A percentile compares a stretch with the other conserved stretches of the same genome.
Evolutionary conservation across 2,113 vertebrate genomes (phyloP).

Genomic region (Sclerurus mexicanus): DNA sequence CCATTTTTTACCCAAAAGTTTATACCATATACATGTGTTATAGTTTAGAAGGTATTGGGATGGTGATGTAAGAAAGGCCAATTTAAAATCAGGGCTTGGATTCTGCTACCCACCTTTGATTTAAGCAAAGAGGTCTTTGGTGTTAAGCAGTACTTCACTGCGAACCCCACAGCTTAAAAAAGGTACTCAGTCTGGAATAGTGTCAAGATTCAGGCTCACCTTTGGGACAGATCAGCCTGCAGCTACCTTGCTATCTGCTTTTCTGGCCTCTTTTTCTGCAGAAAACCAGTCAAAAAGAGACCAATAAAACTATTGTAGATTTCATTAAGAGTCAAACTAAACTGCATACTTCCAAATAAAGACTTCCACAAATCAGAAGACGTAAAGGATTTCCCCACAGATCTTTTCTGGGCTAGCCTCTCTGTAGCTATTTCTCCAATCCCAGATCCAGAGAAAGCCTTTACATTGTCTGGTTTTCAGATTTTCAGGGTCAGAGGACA

Average conservation of each 20-base stretch:
- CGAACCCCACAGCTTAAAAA: neutral
- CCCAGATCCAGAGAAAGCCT: neutral
- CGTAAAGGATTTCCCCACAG: neutral
- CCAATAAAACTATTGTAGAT: neutral
- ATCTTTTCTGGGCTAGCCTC: neutral
- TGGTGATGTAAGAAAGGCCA: neutral
- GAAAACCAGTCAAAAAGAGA: neutral
- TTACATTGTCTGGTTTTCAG: neutral
- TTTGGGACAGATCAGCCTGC: neutral
- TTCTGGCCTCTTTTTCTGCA: neutral
- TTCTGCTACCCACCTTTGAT: neutral
- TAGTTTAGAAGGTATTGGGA: neutral
- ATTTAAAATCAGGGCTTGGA: neutral
- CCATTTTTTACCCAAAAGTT: neutral
- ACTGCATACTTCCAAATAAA: too few relatives aligned
- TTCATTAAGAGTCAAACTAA: too few relatives aligned
- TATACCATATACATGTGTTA: neutral
- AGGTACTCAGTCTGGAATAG: neutral
- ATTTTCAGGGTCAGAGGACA: neutral
- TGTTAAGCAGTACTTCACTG: neutral
- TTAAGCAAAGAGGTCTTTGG: neutral
- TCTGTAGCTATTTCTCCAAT: neutral
- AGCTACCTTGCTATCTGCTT: neutral
- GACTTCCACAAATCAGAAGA: too few relatives aligned
- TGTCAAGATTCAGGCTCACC: neutral